Base-by-base conservation (phyloP, 2,888 invertebrate species). In the Ophraella communa region DNA sequence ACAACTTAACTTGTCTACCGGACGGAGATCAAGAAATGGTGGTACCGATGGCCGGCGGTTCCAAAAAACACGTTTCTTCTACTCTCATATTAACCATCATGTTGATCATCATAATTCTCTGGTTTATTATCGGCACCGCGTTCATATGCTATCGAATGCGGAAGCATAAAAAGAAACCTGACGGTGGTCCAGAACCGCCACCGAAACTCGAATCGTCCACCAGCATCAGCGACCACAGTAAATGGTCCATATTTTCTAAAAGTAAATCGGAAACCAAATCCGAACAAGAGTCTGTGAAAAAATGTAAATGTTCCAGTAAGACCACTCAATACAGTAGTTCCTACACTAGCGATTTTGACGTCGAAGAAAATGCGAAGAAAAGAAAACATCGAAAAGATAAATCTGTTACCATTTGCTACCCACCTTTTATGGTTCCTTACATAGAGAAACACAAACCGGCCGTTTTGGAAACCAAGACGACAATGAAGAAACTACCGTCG, bases 121-220 rank as follows among this genome's bases (percentile, higher is more conserved):
- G 82, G 82, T 81, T 82, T 65, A 60, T 80, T 11, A 66, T 81
- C 23, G 82, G 81, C 0, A 78, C 79, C 0, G 70, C 77, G 17
- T 81, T 81, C 64, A 76, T 81, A 56, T 82, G 81, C 62, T 81
- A 78, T 54, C 71, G 75, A 57, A 76, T 78, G 69, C 69, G 69
- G 45, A 67, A 35, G 35, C 61, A 65, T 49, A 2, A 10, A 8
- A 57, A 65, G 23, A 47, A 39, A 18, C 10, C 44, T n/a, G 47
- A 51, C 10, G 35, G 21, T n/a, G 35, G 21, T 24, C 17, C 4
- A 23, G 21, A 44, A 4, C 49, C 53, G 3, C 39, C 52, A 11
- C 11, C 33, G 4, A 47, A 54, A 30, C 44, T 35, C n/a, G 58
- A 55, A 18, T 33, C 33, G 27, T 58, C 65, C 11, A 51, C 57